Percentiles rank a stretch among this genome's conserved stretches.
Conservation (phyloP, 2,797 vertebrate genomes). For the Silurus lanzhouensis region DNA sequence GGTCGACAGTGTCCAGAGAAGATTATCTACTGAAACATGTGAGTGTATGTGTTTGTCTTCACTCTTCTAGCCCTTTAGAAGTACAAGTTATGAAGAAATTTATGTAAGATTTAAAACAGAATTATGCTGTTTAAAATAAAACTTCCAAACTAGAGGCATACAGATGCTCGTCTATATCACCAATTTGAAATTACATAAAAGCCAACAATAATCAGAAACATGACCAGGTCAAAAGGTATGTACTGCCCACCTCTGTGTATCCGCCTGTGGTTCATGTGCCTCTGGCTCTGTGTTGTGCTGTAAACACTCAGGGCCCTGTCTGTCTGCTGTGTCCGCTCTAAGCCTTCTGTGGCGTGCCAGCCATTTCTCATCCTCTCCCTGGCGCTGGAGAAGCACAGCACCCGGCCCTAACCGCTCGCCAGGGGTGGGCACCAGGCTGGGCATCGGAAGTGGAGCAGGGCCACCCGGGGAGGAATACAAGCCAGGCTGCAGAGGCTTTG, state of each 20-base stretch:
- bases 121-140: background rate
- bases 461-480: conserved; percentile 67
- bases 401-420: conserved; percentile 80
- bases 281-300: conserved; percentile 92
- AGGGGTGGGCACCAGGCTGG: conserved; percentile 84
- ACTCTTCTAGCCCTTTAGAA: background rate
- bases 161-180: background rate
- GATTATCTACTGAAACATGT: background rate
- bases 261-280: conserved; percentile 77
- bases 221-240: background rate
- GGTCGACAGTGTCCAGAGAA: background rate
- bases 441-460: conserved; percentile 76
- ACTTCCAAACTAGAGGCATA: background rate
- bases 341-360: conserved; percentile 88
- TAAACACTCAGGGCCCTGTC: conserved; percentile 90
- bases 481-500: conserved; percentile 73
- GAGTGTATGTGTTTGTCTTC: background rate
- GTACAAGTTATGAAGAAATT: background rate
- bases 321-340: conserved; percentile 91
- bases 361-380: conserved; percentile 96
- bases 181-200: background rate
- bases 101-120: background rate
- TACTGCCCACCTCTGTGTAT: conserved; percentile 80
- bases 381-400: conserved; percentile 85
- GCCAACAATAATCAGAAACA: background rate